These are phyloP conservation scores for Paratilapia polleni DNA, from an alignment of 2,113 vertebrate genomes.

Conservation along the genomic window DNA sequence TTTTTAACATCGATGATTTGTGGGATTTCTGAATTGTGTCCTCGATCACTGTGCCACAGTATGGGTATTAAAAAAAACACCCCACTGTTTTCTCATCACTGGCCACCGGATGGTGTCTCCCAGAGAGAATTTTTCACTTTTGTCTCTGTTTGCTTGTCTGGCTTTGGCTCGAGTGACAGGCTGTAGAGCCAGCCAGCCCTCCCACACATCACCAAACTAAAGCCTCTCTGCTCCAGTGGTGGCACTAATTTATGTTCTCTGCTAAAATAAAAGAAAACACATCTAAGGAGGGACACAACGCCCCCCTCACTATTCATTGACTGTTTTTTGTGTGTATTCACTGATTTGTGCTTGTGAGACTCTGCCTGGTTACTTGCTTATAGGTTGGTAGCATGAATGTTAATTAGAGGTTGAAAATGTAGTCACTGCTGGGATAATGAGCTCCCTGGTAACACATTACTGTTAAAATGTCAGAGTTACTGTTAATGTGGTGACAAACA, in stretches of 20 bases:
- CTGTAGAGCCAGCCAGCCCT: neutral
- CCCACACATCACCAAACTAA: constrained; percentile 23
- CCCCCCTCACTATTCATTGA: constrained; percentile 17
- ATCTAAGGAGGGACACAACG: neutral
- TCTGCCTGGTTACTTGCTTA: constrained; percentile 3
- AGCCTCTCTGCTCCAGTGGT: neutral
- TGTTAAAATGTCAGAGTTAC: neutral
- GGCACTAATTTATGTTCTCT: constrained; percentile 35
- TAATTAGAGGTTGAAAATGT: constrained; percentile 7
- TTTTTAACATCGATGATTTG: neutral
- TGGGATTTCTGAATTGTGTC: neutral
- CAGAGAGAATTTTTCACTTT: neutral
- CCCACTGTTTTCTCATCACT: neutral
- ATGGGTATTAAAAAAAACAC: neutral
- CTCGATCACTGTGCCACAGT: neutral
- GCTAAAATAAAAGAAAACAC: constrained; percentile 1
- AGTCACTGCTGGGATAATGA: neutral
- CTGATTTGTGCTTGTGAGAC: constrained; percentile 23
- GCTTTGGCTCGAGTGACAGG: neutral
- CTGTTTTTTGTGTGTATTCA: constrained; percentile 4
- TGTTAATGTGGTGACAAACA: neutral
- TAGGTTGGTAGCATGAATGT: neutral
- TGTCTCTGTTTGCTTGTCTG: constrained; percentile 15
- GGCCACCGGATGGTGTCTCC: constrained; percentile 25
- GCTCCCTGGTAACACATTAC: constrained; percentile 9